These are phyloP conservation scores for Gallinago undulata DNA, from an alignment of 2,113 vertebrate species.

Conservation along the genomic window DNA sequence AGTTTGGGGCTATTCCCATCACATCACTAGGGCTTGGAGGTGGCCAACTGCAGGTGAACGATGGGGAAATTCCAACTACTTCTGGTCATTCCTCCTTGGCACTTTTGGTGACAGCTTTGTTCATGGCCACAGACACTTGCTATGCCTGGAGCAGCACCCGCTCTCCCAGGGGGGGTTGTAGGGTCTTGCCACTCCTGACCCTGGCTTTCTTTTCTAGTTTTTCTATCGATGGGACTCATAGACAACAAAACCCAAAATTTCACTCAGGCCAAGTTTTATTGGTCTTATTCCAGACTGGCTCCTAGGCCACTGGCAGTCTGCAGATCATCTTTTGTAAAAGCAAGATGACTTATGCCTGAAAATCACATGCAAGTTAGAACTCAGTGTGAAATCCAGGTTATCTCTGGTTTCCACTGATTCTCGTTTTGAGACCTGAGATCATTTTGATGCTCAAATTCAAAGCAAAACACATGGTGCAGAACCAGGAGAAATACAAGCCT, in stretches of 20 bases:
- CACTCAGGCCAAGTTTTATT: not conserved
- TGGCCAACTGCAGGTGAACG: not conserved
- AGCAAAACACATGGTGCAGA: not conserved
- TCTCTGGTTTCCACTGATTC: not conserved
- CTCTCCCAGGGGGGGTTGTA: not conserved
- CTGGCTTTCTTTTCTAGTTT: not conserved
- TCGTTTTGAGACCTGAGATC: not conserved
- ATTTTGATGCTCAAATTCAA: conserved; percentile 1
- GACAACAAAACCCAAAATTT: not conserved
- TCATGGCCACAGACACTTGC: rapidly evolving
- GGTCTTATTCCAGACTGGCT: not conserved
- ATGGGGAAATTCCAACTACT: not conserved
- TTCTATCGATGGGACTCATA: not conserved
- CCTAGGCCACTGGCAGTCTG: not conserved
- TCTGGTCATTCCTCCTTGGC: not conserved
- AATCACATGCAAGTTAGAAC: not conserved
- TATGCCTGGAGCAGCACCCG: not conserved
- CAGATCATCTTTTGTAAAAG: not conserved
- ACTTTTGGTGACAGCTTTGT: rapidly evolving
- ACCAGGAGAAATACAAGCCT: not conserved
- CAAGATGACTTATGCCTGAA: not conserved
- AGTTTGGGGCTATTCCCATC: not conserved
- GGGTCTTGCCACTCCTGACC: not conserved
- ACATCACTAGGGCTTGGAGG: not conserved
- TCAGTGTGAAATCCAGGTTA: not conserved